Conservation (phyloP, 2,113 vertebrate species). For the Acanthochromis polyacanthus region DNA sequence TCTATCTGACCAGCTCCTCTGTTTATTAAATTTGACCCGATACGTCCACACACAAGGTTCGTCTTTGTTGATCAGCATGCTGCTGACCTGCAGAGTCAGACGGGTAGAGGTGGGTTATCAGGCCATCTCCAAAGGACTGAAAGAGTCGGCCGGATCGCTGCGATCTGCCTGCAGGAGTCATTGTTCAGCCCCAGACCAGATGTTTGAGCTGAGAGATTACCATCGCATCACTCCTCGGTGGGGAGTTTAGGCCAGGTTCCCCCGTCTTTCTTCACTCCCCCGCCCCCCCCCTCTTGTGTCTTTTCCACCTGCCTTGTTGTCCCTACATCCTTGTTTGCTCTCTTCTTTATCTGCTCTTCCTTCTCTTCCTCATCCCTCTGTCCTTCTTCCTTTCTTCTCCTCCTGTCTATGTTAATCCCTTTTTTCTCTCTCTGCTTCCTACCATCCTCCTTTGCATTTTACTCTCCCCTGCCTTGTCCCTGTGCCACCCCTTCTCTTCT, state of each 20-base stretch:
- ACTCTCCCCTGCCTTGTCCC: background rate
- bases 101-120: conserved; percentile 50
- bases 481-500: background rate
- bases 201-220: conserved; percentile 73
- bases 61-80: conserved; percentile 63
- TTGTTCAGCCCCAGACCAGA: conserved; percentile 66
- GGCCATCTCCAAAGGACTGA: conserved; percentile 43
- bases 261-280: background rate
- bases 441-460: background rate
- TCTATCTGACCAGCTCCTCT: conserved; percentile 26
- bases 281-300: background rate
- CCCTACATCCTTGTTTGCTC: conserved; percentile 2
- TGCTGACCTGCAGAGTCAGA: conserved; percentile 24
- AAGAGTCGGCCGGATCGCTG: conserved; percentile 11
- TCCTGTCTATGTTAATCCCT: no score
- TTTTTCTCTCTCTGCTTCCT: background rate
- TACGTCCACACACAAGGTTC: conserved; percentile 44
- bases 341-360: background rate
- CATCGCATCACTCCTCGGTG: conserved; percentile 60
- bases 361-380: no score
- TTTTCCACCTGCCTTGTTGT: conserved; percentile 17
- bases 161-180: conserved; percentile 47
- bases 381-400: background rate
- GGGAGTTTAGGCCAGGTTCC: conserved; percentile 5
- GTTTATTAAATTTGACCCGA: conserved; percentile 60